Percentiles rank a stretch among this genome's conserved stretches.
phyloP scores from a whole-genome alignment of 2,888 invertebrate species.

The Orthosia gothica region DNA sequence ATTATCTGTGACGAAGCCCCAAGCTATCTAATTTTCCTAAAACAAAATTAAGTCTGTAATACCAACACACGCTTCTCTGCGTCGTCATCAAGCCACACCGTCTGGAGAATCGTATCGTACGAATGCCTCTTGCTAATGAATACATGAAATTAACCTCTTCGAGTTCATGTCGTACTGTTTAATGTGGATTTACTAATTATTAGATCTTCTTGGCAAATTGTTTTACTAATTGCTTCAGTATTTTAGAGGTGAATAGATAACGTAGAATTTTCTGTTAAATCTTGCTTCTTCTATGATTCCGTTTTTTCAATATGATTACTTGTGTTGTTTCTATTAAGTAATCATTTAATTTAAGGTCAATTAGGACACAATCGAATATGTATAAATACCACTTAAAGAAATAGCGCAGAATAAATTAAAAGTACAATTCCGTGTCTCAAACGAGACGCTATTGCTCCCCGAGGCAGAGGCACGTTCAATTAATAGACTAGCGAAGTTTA shows the following conservation, averaged over 20 bases:
- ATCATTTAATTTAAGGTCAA: not conserved
- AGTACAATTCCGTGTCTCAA: conserved; percentile 8
- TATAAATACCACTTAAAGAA: not conserved
- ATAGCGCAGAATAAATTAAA: conserved; percentile 1
- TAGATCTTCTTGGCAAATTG: conserved; percentile 26
- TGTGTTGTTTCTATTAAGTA: not conserved
- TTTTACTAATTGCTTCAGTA: conserved; percentile 17
- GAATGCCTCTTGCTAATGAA: conserved; percentile 51
- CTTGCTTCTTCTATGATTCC: not conserved
- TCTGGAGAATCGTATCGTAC: conserved; percentile 43
- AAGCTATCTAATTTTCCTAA: conserved; percentile 63
- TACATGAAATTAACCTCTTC: conserved; percentile 58
- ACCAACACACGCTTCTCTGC: conserved; percentile 26
- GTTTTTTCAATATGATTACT: not conserved
- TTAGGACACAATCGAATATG: not conserved
- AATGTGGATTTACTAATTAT: conserved; percentile 26
- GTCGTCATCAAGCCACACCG: conserved; percentile 34
- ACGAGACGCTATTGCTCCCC: conserved; percentile 12
- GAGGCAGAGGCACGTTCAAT: conserved; percentile 14
- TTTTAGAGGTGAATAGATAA: too few species aligned
- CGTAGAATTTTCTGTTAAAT: not conserved
- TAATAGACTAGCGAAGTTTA: conserved; percentile 20
- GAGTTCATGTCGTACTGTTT: conserved; percentile 18
- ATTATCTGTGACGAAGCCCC: not conserved
- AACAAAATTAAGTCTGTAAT: conserved; percentile 55